A percentile compares a stretch with the other conserved stretches of the same genome.
These are phyloP conservation scores for Craniophora ligustri DNA, from an alignment of 2,888 invertebrate genomes.

Conservation along the genomic window DNA sequence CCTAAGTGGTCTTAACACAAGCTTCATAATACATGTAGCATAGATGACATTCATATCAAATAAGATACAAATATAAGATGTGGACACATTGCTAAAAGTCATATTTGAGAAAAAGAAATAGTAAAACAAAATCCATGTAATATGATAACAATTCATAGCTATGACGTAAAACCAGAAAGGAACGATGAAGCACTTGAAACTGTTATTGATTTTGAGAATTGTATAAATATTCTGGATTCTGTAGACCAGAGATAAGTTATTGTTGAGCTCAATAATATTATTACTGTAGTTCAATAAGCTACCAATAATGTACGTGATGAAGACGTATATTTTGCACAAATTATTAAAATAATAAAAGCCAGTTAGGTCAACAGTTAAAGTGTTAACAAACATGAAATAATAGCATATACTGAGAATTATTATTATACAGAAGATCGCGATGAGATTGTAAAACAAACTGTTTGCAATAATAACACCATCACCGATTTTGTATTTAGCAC, in stretches of 20 bases:
- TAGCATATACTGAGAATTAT: neutral
- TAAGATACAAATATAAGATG: conserved; percentile 3
- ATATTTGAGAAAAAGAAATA: neutral
- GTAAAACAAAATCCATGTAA: conserved; percentile 10
- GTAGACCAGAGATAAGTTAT: conserved; percentile 4
- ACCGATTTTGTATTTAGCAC: conserved; percentile 22
- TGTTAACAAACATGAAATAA: neutral
- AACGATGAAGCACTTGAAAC: neutral
- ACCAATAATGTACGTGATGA: conserved; percentile 1
- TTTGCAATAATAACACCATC: conserved; percentile 11
- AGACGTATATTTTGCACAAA: neutral
- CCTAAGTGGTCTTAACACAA: neutral
- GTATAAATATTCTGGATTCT: conserved; percentile 18
- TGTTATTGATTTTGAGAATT: conserved; percentile 9
- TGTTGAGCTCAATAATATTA: no score
- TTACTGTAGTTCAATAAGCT: conserved; percentile 2
- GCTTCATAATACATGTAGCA: conserved; percentile 13
- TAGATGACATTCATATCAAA: conserved; percentile 22
- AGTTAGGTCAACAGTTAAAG: neutral
- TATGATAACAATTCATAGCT: conserved; percentile 4
- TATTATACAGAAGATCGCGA: conserved; percentile 1
- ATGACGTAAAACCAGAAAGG: conserved; percentile 12
- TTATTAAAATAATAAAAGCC: neutral
- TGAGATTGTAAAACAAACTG: conserved; percentile 6
- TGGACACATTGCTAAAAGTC: neutral